These are phyloP conservation scores for Clarias platycephalus DNA, from an alignment of 2,797 vertebrate species.

Conservation along the genomic window DNA sequence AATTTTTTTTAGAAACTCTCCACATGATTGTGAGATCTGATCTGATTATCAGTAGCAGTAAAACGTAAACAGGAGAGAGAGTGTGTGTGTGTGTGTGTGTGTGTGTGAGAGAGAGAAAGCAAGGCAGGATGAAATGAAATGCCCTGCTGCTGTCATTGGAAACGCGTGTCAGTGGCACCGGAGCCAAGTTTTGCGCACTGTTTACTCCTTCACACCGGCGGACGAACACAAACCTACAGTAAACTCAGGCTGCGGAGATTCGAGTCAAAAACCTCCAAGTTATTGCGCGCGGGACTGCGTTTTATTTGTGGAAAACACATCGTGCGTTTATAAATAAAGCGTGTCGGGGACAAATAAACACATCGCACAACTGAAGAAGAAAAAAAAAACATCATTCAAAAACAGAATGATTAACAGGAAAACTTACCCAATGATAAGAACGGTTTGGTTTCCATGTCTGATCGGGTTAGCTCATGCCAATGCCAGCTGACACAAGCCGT, in stretches of 20 bases:
- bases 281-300: background rate
- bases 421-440: conserved; percentile 95
- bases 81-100: too few relatives aligned
- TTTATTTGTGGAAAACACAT: background rate
- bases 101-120: background rate
- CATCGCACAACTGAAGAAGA: background rate
- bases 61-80: background rate
- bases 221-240: too few relatives aligned
- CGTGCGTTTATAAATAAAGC: too few relatives aligned
- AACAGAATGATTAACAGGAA: conserved; percentile 7
- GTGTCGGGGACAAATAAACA: too few relatives aligned
- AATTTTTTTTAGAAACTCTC: background rate
- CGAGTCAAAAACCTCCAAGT: background rate
- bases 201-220: background rate
- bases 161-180: conserved; percentile 29
- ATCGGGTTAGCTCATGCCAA: conserved; percentile 86
- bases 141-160: conserved; percentile 12
- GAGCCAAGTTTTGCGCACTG: conserved; percentile 26
- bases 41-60: background rate
- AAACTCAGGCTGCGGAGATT: background rate
- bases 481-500: conserved; percentile 18
- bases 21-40: background rate
- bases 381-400: too few relatives aligned
- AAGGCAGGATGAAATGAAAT: background rate
- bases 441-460: conserved; percentile 93